phyloP scores from a whole-genome alignment of 1,140 invertebrate species.

The silkworm (Bombyx mori) region DNA sequence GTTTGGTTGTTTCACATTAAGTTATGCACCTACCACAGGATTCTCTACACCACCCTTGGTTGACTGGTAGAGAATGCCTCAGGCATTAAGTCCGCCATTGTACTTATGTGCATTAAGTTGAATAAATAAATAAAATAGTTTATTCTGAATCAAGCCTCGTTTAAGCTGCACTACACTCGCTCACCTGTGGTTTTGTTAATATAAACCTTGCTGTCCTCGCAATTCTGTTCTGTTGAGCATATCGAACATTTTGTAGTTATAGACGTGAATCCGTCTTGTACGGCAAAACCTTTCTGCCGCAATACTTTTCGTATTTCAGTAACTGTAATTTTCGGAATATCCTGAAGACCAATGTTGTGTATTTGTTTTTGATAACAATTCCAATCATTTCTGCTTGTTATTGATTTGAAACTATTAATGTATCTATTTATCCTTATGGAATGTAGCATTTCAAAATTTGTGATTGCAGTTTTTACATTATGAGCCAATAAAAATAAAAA shows the following conservation, averaged over 20 bases:
- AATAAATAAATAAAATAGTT: too few species aligned
- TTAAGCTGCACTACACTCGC: neutral
- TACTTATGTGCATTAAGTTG: too few species aligned
- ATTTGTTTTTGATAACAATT: conserved; percentile 27
- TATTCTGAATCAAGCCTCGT: conserved; percentile 17
- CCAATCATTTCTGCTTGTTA: conserved; percentile 14
- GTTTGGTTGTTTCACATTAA: too few species aligned
- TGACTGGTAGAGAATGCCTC: too few species aligned
- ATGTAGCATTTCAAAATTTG: conserved; percentile 19
- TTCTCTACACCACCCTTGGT: too few species aligned
- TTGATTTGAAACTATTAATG: conserved; percentile 9
- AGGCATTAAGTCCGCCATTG: too few species aligned
- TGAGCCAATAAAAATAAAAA: too few species aligned
- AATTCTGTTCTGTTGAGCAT: conserved; percentile 41
- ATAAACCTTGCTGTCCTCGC: conserved; percentile 42
- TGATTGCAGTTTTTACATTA: too few species aligned
- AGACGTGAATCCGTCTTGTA: conserved; percentile 57
- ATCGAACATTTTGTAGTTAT: conserved; percentile 47
- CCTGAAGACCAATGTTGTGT: conserved; percentile 46
- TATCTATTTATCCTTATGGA: conserved; percentile 15
- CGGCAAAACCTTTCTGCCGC: conserved; percentile 53
- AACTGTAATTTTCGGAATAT: conserved; percentile 49
- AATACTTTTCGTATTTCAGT: conserved; percentile 52
- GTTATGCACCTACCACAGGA: too few species aligned
- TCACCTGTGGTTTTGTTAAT: conserved; percentile 61